Evolutionary conservation across 2,888 invertebrate species (phyloP), one percentile per base, ranked within the genome.

Genomic region (Drosophila hawaiiensis): DNA sequence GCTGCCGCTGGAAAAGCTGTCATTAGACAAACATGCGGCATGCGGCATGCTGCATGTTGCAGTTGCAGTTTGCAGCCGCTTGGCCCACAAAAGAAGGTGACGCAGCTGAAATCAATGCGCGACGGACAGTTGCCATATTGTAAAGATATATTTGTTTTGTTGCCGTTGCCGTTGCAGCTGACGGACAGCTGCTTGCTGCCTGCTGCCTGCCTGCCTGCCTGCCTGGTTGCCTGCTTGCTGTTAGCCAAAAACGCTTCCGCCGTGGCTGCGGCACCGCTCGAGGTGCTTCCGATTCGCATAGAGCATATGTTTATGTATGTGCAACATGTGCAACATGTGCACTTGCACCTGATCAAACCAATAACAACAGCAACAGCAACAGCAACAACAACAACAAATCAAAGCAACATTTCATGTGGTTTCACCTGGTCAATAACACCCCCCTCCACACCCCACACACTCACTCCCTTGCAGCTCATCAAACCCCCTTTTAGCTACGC

Each of bases 101-200:
- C 85, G 89, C 85, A 89, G 89, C 89, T 87, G 84, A 85, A 85
- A 85, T 85, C 89, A 85, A 86, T 85, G 84, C 87, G 87, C 87
- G 69, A 52, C 72, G 68, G 39, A 50, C 74, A 75, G 54, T 78
- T 64, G 78, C 63, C 67, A 63, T 35, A 53, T 25, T 56, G 39
- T n/a, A 22, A 7, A 28, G 28, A 28, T n/a, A 16, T 35, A 14
- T n/a, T 55, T 54, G 4, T 37, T 16, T 39, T 19, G 25, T 35
- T 50, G 77, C 60, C 54, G 55, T 49, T 35, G 47, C 35, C 14
- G 47, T 47, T 47, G 70, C 70, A 56, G 61, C 60, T 78, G 78
- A 73, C 19, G 62, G 71, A 72, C 78, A 79, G 79, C 81, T 80
- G 47, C 47, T 47, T 66, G 33, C 14, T 35, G 35, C 35, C 14